phyloP scores from a whole-genome alignment of 2,888 invertebrate species.

The Hyles lineata region DNA sequence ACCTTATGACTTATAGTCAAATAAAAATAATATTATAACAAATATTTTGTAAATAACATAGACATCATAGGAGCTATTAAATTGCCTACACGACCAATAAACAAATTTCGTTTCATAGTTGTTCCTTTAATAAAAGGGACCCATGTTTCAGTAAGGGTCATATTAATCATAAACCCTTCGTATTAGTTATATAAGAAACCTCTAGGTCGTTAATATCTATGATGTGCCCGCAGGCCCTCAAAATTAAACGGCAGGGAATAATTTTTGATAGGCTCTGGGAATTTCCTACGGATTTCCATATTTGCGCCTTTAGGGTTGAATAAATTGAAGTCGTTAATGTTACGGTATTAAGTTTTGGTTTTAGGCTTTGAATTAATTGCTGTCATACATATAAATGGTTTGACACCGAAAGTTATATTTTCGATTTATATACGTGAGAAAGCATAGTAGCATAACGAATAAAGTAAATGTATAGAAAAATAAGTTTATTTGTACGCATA shows the following conservation, averaged over 20 bases:
- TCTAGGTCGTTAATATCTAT: not conserved
- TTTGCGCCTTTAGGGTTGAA: conserved; percentile 10
- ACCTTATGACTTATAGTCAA: no score
- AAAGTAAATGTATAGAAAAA: no score
- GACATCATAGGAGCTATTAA: no score
- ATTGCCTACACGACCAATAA: no score
- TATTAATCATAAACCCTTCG: not conserved
- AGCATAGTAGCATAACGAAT: no score
- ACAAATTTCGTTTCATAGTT: no score
- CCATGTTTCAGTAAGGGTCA: not conserved
- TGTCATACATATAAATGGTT: not conserved
- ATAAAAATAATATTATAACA: no score
- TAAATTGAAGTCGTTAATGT: not conserved
- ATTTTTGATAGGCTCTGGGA: conserved; percentile 2
- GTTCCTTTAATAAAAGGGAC: not conserved
- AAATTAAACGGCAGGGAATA: conserved; percentile 1
- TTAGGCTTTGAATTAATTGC: not conserved
- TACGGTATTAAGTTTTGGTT: not conserved
- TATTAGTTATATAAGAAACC: not conserved
- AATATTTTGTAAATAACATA: no score
- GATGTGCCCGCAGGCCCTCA: not conserved
- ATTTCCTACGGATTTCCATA: conserved; percentile 9
- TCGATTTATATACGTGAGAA: not conserved
- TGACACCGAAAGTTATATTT: not conserved
- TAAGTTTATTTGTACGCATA: no score